Evolutionary conservation across 2,113 vertebrate species (phyloP).

Genomic region (Chaetops frenatus): DNA sequence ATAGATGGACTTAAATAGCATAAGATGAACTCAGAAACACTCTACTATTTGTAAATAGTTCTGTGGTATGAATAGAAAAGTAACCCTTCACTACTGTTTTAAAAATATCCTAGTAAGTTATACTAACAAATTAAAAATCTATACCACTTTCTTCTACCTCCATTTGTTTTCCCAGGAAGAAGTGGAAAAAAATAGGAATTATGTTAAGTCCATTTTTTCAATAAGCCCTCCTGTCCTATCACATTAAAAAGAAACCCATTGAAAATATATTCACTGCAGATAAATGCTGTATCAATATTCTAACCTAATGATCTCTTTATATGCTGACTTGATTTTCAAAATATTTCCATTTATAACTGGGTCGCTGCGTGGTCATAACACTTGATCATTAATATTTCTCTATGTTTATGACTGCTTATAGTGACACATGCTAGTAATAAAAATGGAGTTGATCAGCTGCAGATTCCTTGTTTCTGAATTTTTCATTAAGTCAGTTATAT

Average conservation of each 20-base stretch:
- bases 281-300: neutral
- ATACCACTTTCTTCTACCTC: neutral
- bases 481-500: neutral
- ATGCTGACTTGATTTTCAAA: neutral
- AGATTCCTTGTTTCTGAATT: neutral
- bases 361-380: neutral
- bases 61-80: neutral
- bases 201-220: neutral
- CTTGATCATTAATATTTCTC: neutral
- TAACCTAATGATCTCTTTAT: neutral
- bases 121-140: neutral
- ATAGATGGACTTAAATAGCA: neutral
- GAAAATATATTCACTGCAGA: neutral
- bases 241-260: neutral
- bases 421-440: neutral
- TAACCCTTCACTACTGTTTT: neutral
- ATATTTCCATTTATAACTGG: neutral
- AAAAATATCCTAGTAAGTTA: neutral
- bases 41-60: fast-evolving
- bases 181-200: neutral
- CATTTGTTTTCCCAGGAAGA: neutral
- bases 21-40: neutral
- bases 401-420: neutral
- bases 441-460: neutral
- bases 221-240: neutral